A percentile compares a stretch with the other conserved stretches of the same genome.
Conservation (phyloP, 2,113 vertebrate species). For the Campylomormyrus tamandua region DNA sequence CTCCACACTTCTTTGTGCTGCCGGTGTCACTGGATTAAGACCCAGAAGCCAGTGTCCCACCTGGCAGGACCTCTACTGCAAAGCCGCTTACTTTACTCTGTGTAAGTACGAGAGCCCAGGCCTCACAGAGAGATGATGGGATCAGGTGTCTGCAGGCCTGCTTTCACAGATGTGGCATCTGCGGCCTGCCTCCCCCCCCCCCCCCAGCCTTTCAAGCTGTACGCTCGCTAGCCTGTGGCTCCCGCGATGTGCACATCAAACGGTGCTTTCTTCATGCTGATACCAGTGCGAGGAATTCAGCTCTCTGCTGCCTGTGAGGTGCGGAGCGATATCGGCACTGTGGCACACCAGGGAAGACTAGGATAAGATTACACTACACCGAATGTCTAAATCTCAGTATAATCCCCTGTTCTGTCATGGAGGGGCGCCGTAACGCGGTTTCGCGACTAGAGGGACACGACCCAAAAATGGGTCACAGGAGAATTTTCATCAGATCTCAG, state of each 20-base stretch:
- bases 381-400: too few species aligned
- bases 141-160: not conserved
- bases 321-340: not conserved
- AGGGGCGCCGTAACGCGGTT: not conserved
- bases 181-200: not conserved
- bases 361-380: not conserved
- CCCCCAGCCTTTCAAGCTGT: not conserved
- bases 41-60: not conserved
- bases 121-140: not conserved
- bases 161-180: not conserved
- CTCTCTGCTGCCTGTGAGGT: not conserved
- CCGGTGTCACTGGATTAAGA: not conserved
- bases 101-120: not conserved
- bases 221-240: not conserved
- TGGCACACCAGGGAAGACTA: not conserved
- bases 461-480: not conserved
- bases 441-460: not conserved
- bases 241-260: not conserved
- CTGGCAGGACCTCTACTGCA: not conserved
- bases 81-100: not conserved
- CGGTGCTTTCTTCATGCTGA: not conserved
- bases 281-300: not conserved
- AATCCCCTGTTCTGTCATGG: not conserved
- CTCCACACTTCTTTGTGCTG: not conserved
- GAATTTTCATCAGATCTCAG: not conserved